phyloP scores from a whole-genome alignment of 1,140 invertebrate genomes.

The Drosophila lacteicornis region DNA sequence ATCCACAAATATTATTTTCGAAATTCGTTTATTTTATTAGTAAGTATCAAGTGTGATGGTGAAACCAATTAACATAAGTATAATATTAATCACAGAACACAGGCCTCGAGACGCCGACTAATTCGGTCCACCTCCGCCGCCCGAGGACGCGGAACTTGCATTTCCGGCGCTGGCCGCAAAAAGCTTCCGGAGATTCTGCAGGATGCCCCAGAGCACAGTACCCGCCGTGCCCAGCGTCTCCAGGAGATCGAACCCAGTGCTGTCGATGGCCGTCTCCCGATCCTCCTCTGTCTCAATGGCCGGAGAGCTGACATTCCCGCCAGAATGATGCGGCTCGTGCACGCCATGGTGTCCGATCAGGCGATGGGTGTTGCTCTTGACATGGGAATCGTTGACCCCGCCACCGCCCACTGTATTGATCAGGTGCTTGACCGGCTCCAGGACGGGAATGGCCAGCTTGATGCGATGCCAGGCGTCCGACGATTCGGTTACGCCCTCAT shows the following conservation, averaged over 20 bases:
- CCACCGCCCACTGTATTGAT: constrained; percentile 73
- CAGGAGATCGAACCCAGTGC: constrained; percentile 70
- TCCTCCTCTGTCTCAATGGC: constrained; percentile 81
- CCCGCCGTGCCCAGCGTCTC: constrained; percentile 66
- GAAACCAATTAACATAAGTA: constrained; percentile 16
- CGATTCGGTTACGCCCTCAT: constrained; percentile 55
- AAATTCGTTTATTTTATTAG: constrained; percentile 58
- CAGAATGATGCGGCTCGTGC: constrained; percentile 50
- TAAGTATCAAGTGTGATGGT: constrained; percentile 27
- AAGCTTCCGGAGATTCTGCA: constrained; percentile 61
- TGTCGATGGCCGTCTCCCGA: constrained; percentile 72
- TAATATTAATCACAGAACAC: constrained; percentile 76
- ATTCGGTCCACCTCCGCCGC: constrained; percentile 50
- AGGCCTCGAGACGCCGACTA: neutral
- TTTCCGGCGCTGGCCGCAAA: constrained; percentile 74
- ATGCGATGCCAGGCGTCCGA: constrained; percentile 60
- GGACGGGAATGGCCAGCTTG: constrained; percentile 69
- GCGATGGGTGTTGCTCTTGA: constrained; percentile 61
- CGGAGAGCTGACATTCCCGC: constrained; percentile 52
- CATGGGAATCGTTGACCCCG: constrained; percentile 67
- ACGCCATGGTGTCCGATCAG: constrained; percentile 62
- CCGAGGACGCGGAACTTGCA: constrained; percentile 66
- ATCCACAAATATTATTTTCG: neutral
- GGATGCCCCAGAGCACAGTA: constrained; percentile 54
- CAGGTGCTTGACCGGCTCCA: constrained; percentile 75